Percentiles rank a stretch among this genome's conserved stretches.
phyloP scores from a whole-genome alignment of 2,888 invertebrate genomes.

The Oscheius sp. region DNA sequence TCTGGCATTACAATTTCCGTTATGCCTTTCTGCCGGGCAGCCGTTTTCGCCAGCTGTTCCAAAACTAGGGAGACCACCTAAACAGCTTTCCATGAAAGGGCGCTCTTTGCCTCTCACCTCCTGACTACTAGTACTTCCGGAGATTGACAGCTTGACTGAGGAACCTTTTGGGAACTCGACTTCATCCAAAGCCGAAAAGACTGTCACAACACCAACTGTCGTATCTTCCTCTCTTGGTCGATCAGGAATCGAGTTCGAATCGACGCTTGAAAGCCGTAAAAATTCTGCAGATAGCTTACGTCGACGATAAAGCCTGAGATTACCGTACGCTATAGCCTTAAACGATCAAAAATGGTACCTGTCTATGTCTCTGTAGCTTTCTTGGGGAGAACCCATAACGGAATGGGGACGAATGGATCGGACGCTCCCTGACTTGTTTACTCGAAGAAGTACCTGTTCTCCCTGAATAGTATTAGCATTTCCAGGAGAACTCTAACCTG shows the following conservation, averaged over 20 bases:
- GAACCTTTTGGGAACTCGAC: constrained; percentile 79
- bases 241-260: constrained; percentile 42
- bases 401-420: constrained; percentile 41
- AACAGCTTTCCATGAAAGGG: background rate
- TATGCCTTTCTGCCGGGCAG: constrained; percentile 9
- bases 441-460: constrained; percentile 33
- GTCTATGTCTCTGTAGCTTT: constrained; percentile 55
- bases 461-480: constrained; percentile 22
- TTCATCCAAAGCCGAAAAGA: constrained; percentile 94
- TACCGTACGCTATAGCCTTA: background rate
- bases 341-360: constrained; percentile 19
- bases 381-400: constrained; percentile 50
- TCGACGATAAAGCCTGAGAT: constrained; percentile 48
- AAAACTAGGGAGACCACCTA: constrained; percentile 89
- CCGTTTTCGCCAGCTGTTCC: constrained; percentile 91
- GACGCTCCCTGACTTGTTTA: constrained; percentile 8
- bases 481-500: constrained; percentile 38
- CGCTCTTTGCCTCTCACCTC: constrained; percentile 79
- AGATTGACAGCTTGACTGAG: constrained; percentile 87
- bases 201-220: constrained; percentile 74
- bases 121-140: constrained; percentile 89
- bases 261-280: constrained; percentile 25
- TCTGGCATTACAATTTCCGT: constrained; percentile 74
- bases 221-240: constrained; percentile 45
- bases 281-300: constrained; percentile 48